Conservation (phyloP, 2,113 vertebrate genomes). For the Struthidea cinerea region DNA sequence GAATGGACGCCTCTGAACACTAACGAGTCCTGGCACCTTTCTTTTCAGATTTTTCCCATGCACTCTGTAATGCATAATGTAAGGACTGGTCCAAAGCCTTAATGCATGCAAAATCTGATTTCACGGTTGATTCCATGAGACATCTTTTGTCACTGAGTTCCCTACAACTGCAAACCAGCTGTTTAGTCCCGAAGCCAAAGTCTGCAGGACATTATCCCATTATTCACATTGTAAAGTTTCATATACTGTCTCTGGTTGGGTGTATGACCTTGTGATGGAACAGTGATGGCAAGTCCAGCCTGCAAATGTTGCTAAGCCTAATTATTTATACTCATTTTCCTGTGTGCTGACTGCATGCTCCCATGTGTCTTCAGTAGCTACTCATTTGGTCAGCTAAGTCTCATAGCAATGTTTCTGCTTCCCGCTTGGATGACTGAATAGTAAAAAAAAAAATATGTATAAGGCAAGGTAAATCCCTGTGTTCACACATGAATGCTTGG, state of each 20-base stretch:
- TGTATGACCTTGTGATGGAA: background rate
- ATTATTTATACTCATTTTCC: background rate
- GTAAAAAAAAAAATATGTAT: background rate
- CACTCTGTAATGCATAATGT: background rate
- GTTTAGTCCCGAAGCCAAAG: background rate
- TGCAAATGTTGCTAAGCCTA: background rate
- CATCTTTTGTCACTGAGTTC: constrained; percentile 16
- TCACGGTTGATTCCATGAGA: constrained; percentile 9
- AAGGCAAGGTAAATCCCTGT: background rate
- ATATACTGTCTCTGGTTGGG: background rate
- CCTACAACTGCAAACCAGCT: constrained; percentile 18
- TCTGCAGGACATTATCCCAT: background rate
- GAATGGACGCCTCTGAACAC: background rate
- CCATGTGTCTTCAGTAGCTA: background rate
- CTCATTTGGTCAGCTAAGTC: background rate
- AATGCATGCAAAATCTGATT: constrained; percentile 49
- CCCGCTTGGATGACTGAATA: background rate
- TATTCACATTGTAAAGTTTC: background rate
- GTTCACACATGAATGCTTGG: background rate
- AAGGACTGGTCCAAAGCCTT: background rate
- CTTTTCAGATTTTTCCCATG: constrained; percentile 27
- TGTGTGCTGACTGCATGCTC: background rate
- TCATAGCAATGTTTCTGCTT: background rate
- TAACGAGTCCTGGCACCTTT: background rate
- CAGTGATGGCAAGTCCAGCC: background rate